Evolutionary conservation across 1,140 invertebrate genomes (phyloP), one percentile per base, ranked within the genome.

Genomic region (Drosophila simulans): DNA sequence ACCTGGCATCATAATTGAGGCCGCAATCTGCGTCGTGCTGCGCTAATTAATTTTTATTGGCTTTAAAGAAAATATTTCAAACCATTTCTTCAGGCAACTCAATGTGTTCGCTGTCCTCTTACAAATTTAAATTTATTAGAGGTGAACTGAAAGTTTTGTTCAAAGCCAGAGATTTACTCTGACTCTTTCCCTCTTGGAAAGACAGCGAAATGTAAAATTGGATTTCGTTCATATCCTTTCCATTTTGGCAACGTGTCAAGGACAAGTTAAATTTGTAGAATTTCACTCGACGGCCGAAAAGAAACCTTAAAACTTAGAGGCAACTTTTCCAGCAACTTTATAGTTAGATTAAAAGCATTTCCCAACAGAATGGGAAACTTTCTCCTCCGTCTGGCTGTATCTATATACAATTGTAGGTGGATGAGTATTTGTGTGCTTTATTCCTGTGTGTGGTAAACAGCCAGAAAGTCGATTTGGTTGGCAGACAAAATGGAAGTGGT

Each of bases 311-410:
- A 85, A 77, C 68, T 68, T 57, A 46, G 39, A 49, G 59, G 54
- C 59, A 71, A 71, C 55, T 80, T 81, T 48, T 49, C 20, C 40
- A 59, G 53, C 66, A 85, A 85, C 81, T 85, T 85, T 85, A 68
- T 85, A 69, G 82, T 80, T 77, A 80, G 81, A 85, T 85, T 85
- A 85, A 85, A 85, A 85, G 68, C 81, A 80, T 77, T 84, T 84
- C 55, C 53, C 39, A 35, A 20, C 80, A 56, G 77, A 76, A 84
- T 77, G 72, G 58, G 49, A 77, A 77, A 70, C 13, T 77, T 77
- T 40, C 68, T 40, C 37, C 72, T 45, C 35, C 31, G 52, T 13
- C 45, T 52, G 34, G 13, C 11, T 17, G 15, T 27, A 2, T 5
- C 34, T 43, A 15, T 34, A n/a, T 15, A 37, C 51, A 8, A 31